Evolutionary conservation across 1,140 invertebrate genomes (phyloP).

Genomic region (Drosophila guanche): DNA sequence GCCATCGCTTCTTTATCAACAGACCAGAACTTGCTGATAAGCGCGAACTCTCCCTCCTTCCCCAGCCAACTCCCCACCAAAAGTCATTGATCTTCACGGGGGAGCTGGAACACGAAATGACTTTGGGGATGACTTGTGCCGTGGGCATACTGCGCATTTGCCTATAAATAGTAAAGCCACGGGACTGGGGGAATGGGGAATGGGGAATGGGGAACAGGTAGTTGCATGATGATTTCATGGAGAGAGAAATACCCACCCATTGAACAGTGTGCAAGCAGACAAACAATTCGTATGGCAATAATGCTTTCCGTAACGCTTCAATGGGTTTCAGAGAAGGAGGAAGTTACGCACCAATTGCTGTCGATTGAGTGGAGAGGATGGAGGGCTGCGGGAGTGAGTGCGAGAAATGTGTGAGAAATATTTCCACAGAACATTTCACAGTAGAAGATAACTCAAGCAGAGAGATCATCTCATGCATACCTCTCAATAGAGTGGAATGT

Average conservation of each 20-base stretch:
- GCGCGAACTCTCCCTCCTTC: not conserved
- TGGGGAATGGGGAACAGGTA: conserved; percentile 35
- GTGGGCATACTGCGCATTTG: conserved; percentile 36
- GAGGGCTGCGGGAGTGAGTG: too few relatives aligned
- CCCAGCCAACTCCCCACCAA: conserved; percentile 5
- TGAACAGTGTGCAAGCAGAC: conserved; percentile 43
- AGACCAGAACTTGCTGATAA: conserved; percentile 51
- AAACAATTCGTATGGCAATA: conserved; percentile 52
- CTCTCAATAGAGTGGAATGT: too few relatives aligned
- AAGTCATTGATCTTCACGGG: conserved; percentile 61
- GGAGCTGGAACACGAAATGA: not conserved
- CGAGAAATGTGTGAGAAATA: conserved; percentile 6
- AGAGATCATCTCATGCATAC: too few relatives aligned
- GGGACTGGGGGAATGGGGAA: not conserved
- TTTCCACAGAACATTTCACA: conserved; percentile 6
- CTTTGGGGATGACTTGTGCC: conserved; percentile 18
- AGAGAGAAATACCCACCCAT: conserved; percentile 4
- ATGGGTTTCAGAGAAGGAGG: conserved; percentile 15
- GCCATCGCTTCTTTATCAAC: conserved; percentile 54
- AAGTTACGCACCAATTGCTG: conserved; percentile 51
- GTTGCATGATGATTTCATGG: conserved; percentile 55
- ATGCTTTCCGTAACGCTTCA: conserved; percentile 52
- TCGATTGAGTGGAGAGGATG: not conserved
- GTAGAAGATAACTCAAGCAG: not conserved
- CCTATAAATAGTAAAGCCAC: conserved; percentile 27